phyloP scores from a whole-genome alignment of 2,888 invertebrate species.

The Caenorhabditis japonica region DNA sequence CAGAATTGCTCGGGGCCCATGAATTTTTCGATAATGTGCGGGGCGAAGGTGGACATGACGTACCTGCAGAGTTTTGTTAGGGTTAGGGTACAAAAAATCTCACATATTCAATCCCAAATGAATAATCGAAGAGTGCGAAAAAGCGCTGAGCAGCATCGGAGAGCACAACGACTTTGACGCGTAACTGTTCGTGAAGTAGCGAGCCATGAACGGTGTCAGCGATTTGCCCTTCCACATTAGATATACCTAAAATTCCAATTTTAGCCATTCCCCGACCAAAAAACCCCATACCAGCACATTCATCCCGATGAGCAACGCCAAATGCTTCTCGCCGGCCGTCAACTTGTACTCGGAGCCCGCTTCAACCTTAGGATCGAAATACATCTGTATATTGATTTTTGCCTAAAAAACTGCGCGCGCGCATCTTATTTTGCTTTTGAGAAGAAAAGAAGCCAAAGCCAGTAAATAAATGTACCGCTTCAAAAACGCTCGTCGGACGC shows the following conservation, averaged over 20 bases:
- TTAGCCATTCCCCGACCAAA: not conserved
- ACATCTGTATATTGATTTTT: slow-evolving; percentile 11
- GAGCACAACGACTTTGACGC: slow-evolving; percentile 82
- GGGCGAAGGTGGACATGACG: slow-evolving; percentile 44
- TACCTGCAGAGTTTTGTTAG: slow-evolving; percentile 22
- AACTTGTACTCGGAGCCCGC: slow-evolving; percentile 42
- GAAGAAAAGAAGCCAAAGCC: slow-evolving; percentile 18
- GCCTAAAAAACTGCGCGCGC: slow-evolving; percentile 29
- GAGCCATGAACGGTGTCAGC: slow-evolving; percentile 67
- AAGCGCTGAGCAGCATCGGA: slow-evolving; percentile 93
- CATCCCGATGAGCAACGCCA: slow-evolving; percentile 44
- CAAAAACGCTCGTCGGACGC: slow-evolving; percentile 21
- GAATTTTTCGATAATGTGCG: slow-evolving; percentile 60
- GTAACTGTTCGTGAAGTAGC: slow-evolving; percentile 74
- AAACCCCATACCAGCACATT: slow-evolving; percentile 46
- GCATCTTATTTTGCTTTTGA: slow-evolving; percentile 12
- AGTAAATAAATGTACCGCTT: slow-evolving; percentile 33
- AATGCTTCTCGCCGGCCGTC: slow-evolving; percentile 60
- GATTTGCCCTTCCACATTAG: slow-evolving; percentile 65
- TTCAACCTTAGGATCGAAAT: slow-evolving; percentile 48
- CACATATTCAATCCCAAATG: slow-evolving; percentile 96
- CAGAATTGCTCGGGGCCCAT: slow-evolving; percentile 81
- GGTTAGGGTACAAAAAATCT: slow-evolving; percentile 80
- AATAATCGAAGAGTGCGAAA: slow-evolving; percentile 89
- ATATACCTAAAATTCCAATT: slow-evolving; percentile 45